Evolutionary conservation across 2,888 invertebrate species (phyloP), one percentile per base, ranked within the genome.

Genomic region (Nomada ruficornis): DNA sequence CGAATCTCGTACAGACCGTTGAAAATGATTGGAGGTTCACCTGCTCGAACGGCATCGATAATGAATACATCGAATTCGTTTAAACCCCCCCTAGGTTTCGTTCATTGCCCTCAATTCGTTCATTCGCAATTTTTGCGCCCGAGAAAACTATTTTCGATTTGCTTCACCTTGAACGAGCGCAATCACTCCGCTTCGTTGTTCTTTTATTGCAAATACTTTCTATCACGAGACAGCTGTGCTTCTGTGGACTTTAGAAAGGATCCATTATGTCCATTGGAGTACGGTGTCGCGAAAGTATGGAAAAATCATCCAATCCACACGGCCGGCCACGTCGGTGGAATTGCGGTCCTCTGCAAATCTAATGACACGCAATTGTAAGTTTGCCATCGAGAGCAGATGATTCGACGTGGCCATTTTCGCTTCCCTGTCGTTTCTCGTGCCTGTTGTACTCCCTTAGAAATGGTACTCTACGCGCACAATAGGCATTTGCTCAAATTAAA

Each of bases 321-420:
- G 36, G 36, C 5, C 60, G 20, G 63, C 29, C 13, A 44, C 59
- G 29, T 36, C n/a, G 36, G 1, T 10, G 42, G 62, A 65, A 82
- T 76, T 68, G 69, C 84, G 64, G 62, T 69, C 67, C 77, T 60
- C 67, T 52, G 63, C 47, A 36, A 78, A 74, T 79, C 68, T 75
- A 74, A 79, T 64, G 63, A 69, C 55, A 74, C 15, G 54, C 71
- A 84, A 81, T 84, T 76, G 76, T 75, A 57, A 75, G 72, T 55
- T 75, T 44, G 64, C 60, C 23, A 29, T 72, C 64, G 44, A 62
- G 20, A 60, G 26, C 81, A 76, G 65, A 70, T 75, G 78, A 81
- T 47, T 67, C 62, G 42, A 26, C 26, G 54, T 62, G 20, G 62
- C 20, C 54, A 71, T 78, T 52, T 57, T 55, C 65, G 50, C 18